Evolutionary conservation across 64 coral and sea anemone genomes (phyloP), one percentile per base, ranked within the genome.

Genomic region (Astreopora myriophthalma): DNA sequence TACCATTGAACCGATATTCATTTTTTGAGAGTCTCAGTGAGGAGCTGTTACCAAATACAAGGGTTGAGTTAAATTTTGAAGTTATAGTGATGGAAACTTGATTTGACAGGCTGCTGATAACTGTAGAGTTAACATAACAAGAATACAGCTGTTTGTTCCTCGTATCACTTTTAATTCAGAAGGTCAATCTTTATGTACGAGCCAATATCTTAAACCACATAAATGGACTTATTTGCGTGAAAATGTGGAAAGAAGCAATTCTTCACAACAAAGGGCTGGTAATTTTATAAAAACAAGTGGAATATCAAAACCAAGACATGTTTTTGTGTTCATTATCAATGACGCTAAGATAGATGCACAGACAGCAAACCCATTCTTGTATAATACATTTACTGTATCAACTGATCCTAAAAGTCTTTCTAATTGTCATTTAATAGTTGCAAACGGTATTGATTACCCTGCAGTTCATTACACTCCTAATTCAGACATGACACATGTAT

Each of bases 1-100:
- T 92, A 29, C 80, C 81, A 46, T 81, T 92, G 0, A 90, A 90
- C 36, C 52, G 88, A 25, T 90, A 92, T 71, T 34, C 61, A 23
- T 92, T 92, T 34, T 93, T 93, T 28, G 91, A 78, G 24, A 14
- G 44, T 0, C 22, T 93, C 0, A 25, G 49, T 7, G 71, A 87
- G 6, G 2, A 87, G 68, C 37, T 93, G 3, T 1, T 93, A 1
- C 83, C 83, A 0, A 61, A 49, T 13, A 74, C 66, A 1, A 67
- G 60, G 67, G 27, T 92, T 10, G 48, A 86, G 23, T 1, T 92
- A 10, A 19, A 55, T 2, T 16, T 86, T 42, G 17, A 38, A 2
- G 40, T 3, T 30, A 86, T 19, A 61, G 13, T 73, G 90, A 92
- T 34, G 49, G 1, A 1, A 79, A 78, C 34, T 12, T 93, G 0